A percentile compares a stretch with the other conserved stretches of the same genome.
phyloP scores from a whole-genome alignment of 1,140 invertebrate genomes.

The Phthorimaea operculella region DNA sequence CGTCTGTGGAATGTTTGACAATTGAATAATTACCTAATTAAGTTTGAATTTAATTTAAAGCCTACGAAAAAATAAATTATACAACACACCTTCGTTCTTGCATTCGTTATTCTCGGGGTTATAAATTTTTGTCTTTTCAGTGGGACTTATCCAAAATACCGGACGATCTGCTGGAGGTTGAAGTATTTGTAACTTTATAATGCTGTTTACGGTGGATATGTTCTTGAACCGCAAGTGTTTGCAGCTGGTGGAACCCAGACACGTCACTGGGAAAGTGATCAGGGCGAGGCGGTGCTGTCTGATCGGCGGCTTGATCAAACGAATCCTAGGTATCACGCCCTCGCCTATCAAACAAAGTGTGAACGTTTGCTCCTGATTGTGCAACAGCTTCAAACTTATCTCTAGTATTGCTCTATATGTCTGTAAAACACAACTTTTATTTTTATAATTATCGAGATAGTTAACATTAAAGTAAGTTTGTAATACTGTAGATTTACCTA shows the following conservation, averaged over 20 bases:
- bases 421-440: slow-evolving; percentile 19
- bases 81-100: too few relatives aligned
- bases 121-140: not conserved
- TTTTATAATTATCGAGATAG: not conserved
- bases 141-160: slow-evolving; percentile 38
- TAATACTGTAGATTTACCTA: slow-evolving; percentile 15
- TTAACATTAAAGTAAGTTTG: not conserved
- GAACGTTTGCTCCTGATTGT: slow-evolving; percentile 52
- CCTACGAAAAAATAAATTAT: too few relatives aligned
- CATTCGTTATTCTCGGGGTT: too few relatives aligned
- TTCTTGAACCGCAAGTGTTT: slow-evolving; percentile 46
- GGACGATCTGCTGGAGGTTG: slow-evolving; percentile 30
- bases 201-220: slow-evolving; percentile 39
- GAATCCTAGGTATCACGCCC: slow-evolving; percentile 52
- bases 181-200: slow-evolving; percentile 26
- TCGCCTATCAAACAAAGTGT: slow-evolving; percentile 53
- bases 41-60: too few relatives aligned
- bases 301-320: slow-evolving; percentile 31
- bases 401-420: slow-evolving; percentile 55
- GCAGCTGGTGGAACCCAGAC: slow-evolving; percentile 38
- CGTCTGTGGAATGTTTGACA: too few relatives aligned
- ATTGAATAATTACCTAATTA: too few relatives aligned
- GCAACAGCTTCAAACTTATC: slow-evolving; percentile 46
- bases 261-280: slow-evolving; percentile 46
- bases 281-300: slow-evolving; percentile 31